Percentiles rank a stretch among this genome's conserved stretches.
phyloP scores from a whole-genome alignment of 2,888 invertebrate species.

The Orthosia cruda region DNA sequence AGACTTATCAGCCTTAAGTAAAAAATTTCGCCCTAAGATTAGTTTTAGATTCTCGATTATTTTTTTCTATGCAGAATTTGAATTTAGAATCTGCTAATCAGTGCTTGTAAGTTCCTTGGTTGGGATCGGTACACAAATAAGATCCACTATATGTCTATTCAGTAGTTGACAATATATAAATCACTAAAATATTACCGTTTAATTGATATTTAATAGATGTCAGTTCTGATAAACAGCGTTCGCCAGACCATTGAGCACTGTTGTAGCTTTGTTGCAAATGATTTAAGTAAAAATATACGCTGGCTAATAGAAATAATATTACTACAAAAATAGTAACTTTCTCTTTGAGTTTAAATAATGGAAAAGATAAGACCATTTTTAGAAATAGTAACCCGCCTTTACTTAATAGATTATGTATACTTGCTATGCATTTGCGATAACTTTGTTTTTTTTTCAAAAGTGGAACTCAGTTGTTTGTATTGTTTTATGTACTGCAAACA shows the following conservation, averaged over 20 bases:
- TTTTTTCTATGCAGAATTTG: too few species aligned
- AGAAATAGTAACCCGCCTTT: not conserved
- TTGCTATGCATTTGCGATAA: constrained; percentile 6
- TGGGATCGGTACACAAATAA: too few species aligned
- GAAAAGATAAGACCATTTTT: constrained; percentile 68
- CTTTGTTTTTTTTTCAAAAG: not conserved
- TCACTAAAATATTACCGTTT: constrained; percentile 73
- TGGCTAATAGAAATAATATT: constrained; percentile 68
- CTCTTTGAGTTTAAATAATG: constrained; percentile 71
- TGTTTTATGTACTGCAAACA: too few species aligned
- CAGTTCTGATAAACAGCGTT: constrained; percentile 83
- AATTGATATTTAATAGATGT: constrained; percentile 85
- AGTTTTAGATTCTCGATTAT: too few species aligned
- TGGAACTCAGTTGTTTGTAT: too few species aligned
- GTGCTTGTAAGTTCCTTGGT: too few species aligned
- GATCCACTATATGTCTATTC: not conserved
- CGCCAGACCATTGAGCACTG: constrained; percentile 76
- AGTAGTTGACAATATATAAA: constrained; percentile 1
- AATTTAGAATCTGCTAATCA: too few species aligned
- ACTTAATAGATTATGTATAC: not conserved
- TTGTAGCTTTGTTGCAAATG: constrained; percentile 78
- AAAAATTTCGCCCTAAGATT: too few species aligned
- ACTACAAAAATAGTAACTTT: constrained; percentile 74
- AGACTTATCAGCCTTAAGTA: not conserved
- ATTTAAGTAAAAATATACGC: constrained; percentile 80